Evolutionary conservation across 64 coral and sea anemone species (phyloP).

Genomic region (Catalaphyllia jardinei): DNA sequence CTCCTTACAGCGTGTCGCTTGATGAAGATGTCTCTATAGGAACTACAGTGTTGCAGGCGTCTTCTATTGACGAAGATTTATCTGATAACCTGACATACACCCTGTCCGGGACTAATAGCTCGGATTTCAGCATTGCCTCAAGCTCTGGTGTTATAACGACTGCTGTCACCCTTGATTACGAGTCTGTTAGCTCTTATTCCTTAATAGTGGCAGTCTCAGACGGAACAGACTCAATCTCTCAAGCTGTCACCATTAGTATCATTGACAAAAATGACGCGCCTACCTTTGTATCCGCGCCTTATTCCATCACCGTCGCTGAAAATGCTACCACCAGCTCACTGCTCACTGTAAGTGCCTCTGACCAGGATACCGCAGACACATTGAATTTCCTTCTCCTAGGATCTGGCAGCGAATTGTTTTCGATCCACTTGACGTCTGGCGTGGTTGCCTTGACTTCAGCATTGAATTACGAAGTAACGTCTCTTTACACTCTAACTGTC

Average conservation of each 20-base stretch:
- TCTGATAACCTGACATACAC: constrained; percentile 22
- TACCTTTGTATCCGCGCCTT: constrained; percentile 19
- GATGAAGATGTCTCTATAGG: constrained; percentile 25
- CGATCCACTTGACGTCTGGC: neutral
- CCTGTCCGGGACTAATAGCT: neutral
- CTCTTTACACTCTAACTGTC: constrained; percentile 27
- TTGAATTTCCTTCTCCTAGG: constrained; percentile 21
- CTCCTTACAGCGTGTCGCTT: constrained; percentile 29
- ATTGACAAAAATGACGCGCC: constrained; percentile 11
- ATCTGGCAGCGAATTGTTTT: constrained; percentile 30
- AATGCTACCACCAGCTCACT: constrained; percentile 15
- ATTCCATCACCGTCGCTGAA: neutral
- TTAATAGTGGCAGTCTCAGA: constrained; percentile 10
- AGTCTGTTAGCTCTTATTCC: constrained; percentile 12
- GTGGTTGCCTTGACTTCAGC: constrained; percentile 14
- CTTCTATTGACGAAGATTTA: constrained; percentile 1
- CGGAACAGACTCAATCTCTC: neutral
- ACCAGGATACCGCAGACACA: constrained; percentile 9
- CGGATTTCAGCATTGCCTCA: constrained; percentile 27
- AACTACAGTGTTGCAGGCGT: neutral
- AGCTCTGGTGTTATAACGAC: constrained; percentile 19
- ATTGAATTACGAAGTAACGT: constrained; percentile 18
- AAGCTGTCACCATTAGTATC: constrained; percentile 1
- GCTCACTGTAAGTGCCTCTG: constrained; percentile 19
- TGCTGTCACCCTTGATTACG: constrained; percentile 4